Evolutionary conservation across 2,113 vertebrate genomes (phyloP).

Genomic region (Emydura subglobosa): DNA sequence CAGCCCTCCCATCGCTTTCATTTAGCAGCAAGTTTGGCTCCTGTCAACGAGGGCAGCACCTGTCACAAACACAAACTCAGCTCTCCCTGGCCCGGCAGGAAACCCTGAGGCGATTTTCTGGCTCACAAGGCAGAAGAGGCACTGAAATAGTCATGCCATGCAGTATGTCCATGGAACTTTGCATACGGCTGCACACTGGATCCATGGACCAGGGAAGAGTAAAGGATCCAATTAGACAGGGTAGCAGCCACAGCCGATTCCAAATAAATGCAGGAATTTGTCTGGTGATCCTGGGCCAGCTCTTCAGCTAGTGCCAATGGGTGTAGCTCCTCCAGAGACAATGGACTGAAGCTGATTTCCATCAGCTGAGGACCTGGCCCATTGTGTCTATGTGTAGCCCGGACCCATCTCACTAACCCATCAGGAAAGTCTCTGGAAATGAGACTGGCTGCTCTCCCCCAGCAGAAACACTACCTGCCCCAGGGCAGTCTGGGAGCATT

Average conservation of each 20-base stretch:
- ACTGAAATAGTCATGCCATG: not conserved
- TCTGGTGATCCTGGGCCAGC: not conserved
- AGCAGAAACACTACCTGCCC: not conserved
- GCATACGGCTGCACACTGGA: no score
- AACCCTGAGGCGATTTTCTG: not conserved
- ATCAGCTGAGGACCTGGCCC: not conserved
- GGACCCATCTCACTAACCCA: fast-evolving
- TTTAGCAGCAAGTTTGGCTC: conserved; percentile 18
- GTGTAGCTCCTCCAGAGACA: not conserved
- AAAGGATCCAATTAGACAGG: not conserved
- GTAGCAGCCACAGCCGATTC: not conserved
- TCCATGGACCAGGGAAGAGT: no score
- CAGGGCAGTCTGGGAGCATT: not conserved
- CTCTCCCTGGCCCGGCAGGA: not conserved
- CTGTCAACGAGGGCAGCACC: not conserved
- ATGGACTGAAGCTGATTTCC: not conserved
- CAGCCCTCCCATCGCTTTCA: not conserved
- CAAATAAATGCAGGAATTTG: not conserved
- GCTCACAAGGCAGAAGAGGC: not conserved
- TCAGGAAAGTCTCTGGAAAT: not conserved
- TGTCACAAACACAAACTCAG: not conserved
- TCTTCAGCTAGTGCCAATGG: not conserved
- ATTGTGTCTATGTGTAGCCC: not conserved
- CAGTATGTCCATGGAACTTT: not conserved
- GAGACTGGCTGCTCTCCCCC: conserved; percentile 38